phyloP scores from a whole-genome alignment of 2,797 vertebrate species.

The Spondyliosoma cantharus region DNA sequence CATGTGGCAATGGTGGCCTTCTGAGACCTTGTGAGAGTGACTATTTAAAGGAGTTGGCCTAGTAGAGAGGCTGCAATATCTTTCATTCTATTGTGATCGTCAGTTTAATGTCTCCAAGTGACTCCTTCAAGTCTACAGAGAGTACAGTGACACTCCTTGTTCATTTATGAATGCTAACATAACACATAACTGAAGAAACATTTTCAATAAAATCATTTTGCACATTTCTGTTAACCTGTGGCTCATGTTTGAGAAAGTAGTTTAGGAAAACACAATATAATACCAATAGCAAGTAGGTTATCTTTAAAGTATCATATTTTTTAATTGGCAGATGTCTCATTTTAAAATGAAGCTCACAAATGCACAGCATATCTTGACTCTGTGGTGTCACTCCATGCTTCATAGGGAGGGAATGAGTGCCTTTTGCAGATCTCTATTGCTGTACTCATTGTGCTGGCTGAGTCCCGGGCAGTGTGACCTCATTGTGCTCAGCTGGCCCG shows the following conservation, averaged over 20 bases:
- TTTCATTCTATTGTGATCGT: slow-evolving; percentile 11
- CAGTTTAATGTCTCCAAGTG: background rate
- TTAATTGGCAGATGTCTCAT: background rate
- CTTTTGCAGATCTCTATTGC: slow-evolving; percentile 26
- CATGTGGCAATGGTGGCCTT: slow-evolving; percentile 45
- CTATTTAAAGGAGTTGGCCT: slow-evolving; percentile 54
- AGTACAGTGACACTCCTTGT: background rate
- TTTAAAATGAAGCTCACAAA: slow-evolving; percentile 17
- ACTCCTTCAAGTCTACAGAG: background rate
- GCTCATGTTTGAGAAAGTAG: background rate
- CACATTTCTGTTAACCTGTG: too few species aligned
- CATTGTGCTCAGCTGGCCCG: slow-evolving; percentile 59
- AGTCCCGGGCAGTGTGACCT: slow-evolving; percentile 56
- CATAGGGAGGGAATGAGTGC: background rate
- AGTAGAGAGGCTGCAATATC: slow-evolving; percentile 4
- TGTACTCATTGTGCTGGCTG: slow-evolving; percentile 27
- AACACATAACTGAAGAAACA: background rate
- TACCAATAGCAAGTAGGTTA: background rate
- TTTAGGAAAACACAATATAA: background rate
- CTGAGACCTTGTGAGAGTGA: slow-evolving; percentile 46
- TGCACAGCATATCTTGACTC: background rate
- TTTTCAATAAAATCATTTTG: too few species aligned
- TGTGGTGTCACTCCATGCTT: slow-evolving; percentile 17
- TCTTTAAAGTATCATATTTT: background rate
- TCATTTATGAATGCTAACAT: background rate